These are phyloP conservation scores for Hemicrepidius hirtus DNA, from an alignment of 2,888 invertebrate genomes.

Conservation along the genomic window DNA sequence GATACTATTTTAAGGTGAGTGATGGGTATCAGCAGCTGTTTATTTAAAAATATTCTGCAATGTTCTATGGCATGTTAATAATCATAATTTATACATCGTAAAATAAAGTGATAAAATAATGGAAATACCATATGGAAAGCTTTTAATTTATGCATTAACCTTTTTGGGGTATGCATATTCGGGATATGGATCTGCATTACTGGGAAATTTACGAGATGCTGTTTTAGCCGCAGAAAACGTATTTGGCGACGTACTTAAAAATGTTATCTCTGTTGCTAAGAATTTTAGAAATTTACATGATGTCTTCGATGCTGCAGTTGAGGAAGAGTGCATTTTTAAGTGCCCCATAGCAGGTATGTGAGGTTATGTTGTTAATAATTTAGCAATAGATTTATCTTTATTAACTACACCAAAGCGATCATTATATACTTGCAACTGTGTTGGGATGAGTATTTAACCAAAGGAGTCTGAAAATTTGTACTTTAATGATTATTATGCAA, in stretches of 20 bases:
- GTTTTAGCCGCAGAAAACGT: slow-evolving; percentile 87
- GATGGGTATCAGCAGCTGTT: slow-evolving; percentile 11
- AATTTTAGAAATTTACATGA: slow-evolving; percentile 86
- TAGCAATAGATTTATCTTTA: too few relatives aligned
- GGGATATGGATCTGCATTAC: slow-evolving; percentile 85
- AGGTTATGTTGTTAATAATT: slow-evolving; percentile 17
- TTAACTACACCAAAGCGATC: too few relatives aligned
- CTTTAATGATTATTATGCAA: background rate
- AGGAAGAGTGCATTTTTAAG: slow-evolving; percentile 85
- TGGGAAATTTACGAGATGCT: slow-evolving; percentile 85
- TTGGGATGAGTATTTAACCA: too few relatives aligned
- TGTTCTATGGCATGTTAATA: background rate
- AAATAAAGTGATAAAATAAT: slow-evolving; percentile 69
- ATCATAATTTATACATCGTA: background rate
- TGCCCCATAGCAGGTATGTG: slow-evolving; percentile 81
- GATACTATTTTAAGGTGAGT: slow-evolving; percentile 16
- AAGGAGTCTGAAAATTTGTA: too few relatives aligned
- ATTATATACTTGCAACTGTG: too few relatives aligned
- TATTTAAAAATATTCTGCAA: slow-evolving; percentile 16
- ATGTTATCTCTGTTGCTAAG: slow-evolving; percentile 82
- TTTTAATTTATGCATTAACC: slow-evolving; percentile 83
- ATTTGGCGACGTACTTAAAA: slow-evolving; percentile 85
- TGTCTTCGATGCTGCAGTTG: slow-evolving; percentile 88
- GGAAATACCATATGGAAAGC: slow-evolving; percentile 86
- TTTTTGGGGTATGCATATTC: slow-evolving; percentile 87